Conservation (phyloP, 2,888 invertebrate species). For the Acrocyrtus sp. region DNA sequence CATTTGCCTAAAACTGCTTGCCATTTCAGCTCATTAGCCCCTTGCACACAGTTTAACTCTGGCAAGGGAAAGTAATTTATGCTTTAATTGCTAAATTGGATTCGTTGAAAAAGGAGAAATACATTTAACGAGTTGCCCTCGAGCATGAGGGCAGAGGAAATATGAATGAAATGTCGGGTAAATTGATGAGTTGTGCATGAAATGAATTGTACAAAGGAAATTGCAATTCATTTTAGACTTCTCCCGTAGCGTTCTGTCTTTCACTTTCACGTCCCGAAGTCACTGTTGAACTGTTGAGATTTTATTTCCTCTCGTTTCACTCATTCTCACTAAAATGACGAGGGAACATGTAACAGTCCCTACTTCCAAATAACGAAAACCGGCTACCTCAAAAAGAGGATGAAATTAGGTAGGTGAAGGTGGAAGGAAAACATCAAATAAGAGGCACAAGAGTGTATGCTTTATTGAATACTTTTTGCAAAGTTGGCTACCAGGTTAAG, state of each 20-base stretch:
- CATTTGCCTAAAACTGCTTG: too few relatives aligned
- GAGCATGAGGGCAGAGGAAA: slow-evolving; percentile 14
- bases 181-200: slow-evolving; percentile 40
- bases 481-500: slow-evolving; percentile 34
- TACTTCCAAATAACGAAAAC: too few relatives aligned
- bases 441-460: slow-evolving; percentile 15
- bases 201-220: slow-evolving; percentile 28
- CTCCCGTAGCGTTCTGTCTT: not conserved
- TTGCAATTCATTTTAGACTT: slow-evolving; percentile 33
- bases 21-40: too few relatives aligned
- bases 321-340: too few relatives aligned
- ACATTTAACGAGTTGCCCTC: slow-evolving; percentile 31
- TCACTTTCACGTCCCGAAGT: too few relatives aligned
- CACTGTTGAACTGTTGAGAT: slow-evolving; percentile 16
- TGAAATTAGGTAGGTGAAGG: slow-evolving; percentile 1
- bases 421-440: not conserved
- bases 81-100: too few relatives aligned
- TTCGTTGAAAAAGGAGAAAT: slow-evolving; percentile 15
- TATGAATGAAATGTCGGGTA: slow-evolving; percentile 27
- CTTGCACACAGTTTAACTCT: too few relatives aligned
- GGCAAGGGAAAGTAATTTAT: too few relatives aligned
- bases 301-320: slow-evolving; percentile 5
- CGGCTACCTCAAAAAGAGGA: not conserved
- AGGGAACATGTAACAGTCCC: too few relatives aligned
- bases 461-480: slow-evolving; percentile 23